Evolutionary conservation across 2,797 vertebrate genomes (phyloP).

Genomic region (Typhlichthys eigenmanni): DNA sequence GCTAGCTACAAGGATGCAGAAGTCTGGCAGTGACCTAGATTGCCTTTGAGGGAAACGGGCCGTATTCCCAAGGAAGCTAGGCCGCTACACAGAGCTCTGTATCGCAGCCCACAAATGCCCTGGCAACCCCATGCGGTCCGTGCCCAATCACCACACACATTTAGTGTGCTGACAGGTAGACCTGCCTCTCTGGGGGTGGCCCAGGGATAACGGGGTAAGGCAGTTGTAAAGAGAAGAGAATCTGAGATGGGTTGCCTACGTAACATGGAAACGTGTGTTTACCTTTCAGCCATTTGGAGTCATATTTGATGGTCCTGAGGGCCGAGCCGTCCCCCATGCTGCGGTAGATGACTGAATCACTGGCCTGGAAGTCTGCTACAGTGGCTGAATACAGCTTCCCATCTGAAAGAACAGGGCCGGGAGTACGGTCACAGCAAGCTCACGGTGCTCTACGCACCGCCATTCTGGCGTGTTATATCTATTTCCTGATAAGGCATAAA

Average conservation of each 20-base stretch:
- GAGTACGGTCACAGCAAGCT: constrained; percentile 30
- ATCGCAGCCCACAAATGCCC: constrained; percentile 47
- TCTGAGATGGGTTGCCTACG: constrained; percentile 4
- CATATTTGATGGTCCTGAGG: constrained; percentile 97
- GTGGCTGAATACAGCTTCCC: constrained; percentile 98
- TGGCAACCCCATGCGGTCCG: constrained; percentile 39
- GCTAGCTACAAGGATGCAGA: constrained; percentile 69
- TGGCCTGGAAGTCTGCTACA: constrained; percentile 97
- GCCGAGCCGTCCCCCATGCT: constrained; percentile 98
- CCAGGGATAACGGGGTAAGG: constrained; percentile 2
- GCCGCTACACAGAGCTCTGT: constrained; percentile 47
- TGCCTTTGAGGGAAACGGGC: constrained; percentile 69
- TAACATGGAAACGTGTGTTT: constrained; percentile 26
- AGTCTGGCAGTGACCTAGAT: constrained; percentile 78
- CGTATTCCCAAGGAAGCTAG: constrained; percentile 55
- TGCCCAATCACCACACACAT: constrained; percentile 30
- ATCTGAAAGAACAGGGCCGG: constrained; percentile 74
- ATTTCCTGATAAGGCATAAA: constrained; percentile 51
- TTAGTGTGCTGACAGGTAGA: constrained; percentile 40
- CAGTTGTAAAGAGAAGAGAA: constrained; percentile 16
- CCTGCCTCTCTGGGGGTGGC: constrained; percentile 13
- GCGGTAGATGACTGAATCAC: constrained; percentile 97
- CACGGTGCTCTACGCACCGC: constrained; percentile 4
- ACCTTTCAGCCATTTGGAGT: constrained; percentile 99
- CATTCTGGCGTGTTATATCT: constrained; percentile 36